Evolutionary conservation across 1,140 invertebrate genomes (phyloP), one percentile per base, ranked within the genome.

Genomic region (Aricia agestis): DNA sequence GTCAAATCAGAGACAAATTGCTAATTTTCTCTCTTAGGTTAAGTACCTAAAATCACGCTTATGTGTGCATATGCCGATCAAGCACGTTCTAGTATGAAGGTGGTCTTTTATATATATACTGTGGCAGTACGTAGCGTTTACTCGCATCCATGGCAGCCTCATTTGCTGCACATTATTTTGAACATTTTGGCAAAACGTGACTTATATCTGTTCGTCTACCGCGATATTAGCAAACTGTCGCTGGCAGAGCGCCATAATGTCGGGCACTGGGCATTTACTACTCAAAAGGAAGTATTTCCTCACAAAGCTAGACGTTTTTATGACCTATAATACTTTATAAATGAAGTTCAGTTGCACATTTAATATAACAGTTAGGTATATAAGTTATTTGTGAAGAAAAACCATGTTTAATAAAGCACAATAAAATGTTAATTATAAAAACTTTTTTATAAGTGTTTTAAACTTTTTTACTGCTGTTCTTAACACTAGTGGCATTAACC

Each of bases 191-290:
- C 71, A 68, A 78, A 78, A 84, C 78, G 79, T 86, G 79, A 83
- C 76, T 81, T 82, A 85, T 79, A 73, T 73, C 67, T 65, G 75
- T 81, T 83, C 76, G 76, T 77, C 69, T 74, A 74, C 66, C 25
- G 45, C 57, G 73, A 79, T 82, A 81, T 78, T 84, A 83, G 76
- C 75, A 73, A 73, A 77, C 75, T 79, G 74, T 76, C 71, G 74
- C 74, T 86, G 85, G 85, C 84, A 74, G 31, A 57, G 65, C 74
- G 83, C 84, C 85, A 87, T 83, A 82, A 83, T 83, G 72, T 72
- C 75, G 77, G 78, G 77, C 74, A 77, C 74, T 84, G 78, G 76
- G 73, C 74, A 76, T 77, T 71, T 74, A 72, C 78, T 78, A 79
- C 71, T 76, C 69, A 61, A 81, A 77, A 85, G 82, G 82, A 84